A percentile compares a stretch with the other conserved stretches of the same genome.
These are phyloP conservation scores for Macrostomum lignano DNA, from an alignment of 1,140 invertebrate species.

Conservation along the genomic window DNA sequence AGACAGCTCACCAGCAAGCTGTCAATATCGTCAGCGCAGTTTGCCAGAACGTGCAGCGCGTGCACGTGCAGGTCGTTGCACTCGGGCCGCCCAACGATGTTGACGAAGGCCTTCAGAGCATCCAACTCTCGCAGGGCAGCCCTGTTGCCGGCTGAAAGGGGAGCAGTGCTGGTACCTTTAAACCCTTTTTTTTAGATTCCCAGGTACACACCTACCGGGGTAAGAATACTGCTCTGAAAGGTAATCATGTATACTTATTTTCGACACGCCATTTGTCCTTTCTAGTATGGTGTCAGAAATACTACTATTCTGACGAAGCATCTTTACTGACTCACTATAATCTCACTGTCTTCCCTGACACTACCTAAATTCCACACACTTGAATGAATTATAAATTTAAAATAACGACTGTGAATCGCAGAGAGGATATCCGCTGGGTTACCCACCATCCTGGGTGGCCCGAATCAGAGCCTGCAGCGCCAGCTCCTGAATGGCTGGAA, in stretches of 20 bases:
- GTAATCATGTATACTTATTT: too few species aligned
- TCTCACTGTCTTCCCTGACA: too few species aligned
- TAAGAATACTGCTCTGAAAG: too few species aligned
- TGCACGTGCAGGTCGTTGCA: constrained; percentile 24
- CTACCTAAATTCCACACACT: too few species aligned
- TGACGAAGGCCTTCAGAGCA: constrained; percentile 16
- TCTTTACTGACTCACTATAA: too few species aligned
- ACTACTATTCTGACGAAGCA: too few species aligned
- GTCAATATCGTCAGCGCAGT: constrained; percentile 23
- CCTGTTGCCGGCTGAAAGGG: constrained; percentile 18
- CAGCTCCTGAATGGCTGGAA: constrained; percentile 22
- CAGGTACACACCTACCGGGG: too few species aligned
- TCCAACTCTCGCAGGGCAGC: constrained; percentile 18
- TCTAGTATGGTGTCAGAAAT: too few species aligned
- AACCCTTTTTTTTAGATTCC: too few species aligned
- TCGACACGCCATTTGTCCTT: too few species aligned
- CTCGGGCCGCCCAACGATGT: constrained; percentile 20
- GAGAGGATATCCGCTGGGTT: background rate
- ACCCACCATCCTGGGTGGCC: constrained; percentile 22
- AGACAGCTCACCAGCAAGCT: constrained; percentile 17
- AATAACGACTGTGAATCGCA: constrained; percentile 3
- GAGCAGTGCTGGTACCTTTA: background rate
- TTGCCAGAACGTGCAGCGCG: constrained; percentile 23
- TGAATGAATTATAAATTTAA: background rate
- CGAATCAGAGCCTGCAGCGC: constrained; percentile 18